Base-by-base conservation (phyloP, 2,797 vertebrate species). In the Lateolabrax maculatus region DNA sequence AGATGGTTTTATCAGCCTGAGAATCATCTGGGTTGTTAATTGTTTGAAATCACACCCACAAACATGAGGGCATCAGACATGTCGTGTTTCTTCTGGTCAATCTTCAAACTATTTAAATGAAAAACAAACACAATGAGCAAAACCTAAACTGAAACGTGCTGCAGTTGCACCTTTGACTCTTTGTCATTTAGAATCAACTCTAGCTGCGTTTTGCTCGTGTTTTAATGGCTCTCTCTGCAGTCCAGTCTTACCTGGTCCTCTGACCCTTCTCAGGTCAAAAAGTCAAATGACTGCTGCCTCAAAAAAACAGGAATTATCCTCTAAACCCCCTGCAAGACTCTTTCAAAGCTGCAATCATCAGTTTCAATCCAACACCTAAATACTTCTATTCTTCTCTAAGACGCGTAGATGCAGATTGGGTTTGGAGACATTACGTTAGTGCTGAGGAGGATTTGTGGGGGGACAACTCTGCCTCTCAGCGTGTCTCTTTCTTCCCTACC, bases 301-400 rank as follows among this genome's bases (percentile, higher is more conserved):
- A 78, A 85, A 81, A 79, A 80, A 62, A 55, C 55, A 81, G 79
- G 76, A 83, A 67, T 90, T 70, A 91, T 77, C 87, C 51, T 78
- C 72, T 85, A 79, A 91, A 81, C 70, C 79, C 29, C 21, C 37
- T 34, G 72, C 23, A 72, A 56, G 72, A 83, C 79, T 61, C 61
- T 39, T 66, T 78, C 77, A 88, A 91, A 91, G 88, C 84, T 21
- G 61, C 72, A 78, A 79, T 90, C 84, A 85, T 87, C 84, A 9
- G 68, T 37, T 69, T 81, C 64, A 69, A 89, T 88, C 85, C 87
- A 77, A 23, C 77, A 39, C 46, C 86, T 86, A 90, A 92, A 92
- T 68, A 46, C 89, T 43, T 72, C 62, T 60, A 86, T 92, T 91
- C 82, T 93, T 92, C 84, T 83, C 77, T 84, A 84, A 92, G 89